phyloP scores from a whole-genome alignment of 2,888 invertebrate genomes.

The Petrophora chlorosata region DNA sequence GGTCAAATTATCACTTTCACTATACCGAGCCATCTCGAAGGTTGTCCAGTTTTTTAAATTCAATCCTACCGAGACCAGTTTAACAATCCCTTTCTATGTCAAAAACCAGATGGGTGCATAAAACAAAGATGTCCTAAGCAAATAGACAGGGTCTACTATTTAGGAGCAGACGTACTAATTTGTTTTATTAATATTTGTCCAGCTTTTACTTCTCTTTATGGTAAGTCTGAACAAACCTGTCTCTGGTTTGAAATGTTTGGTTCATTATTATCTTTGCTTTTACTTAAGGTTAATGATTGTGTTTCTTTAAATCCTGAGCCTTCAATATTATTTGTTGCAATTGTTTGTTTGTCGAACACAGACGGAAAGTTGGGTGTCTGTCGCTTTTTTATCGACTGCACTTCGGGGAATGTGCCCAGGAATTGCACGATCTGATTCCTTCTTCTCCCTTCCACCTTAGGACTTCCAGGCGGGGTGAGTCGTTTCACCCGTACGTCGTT shows the following conservation, averaged over 20 bases:
- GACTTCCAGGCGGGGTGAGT: no score
- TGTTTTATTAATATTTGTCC: slow-evolving; percentile 59
- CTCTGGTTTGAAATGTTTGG: slow-evolving; percentile 10
- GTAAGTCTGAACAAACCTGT: slow-evolving; percentile 2
- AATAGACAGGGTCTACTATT: slow-evolving; percentile 35
- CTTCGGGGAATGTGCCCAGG: no score
- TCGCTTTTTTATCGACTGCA: no score
- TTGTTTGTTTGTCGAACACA: no score
- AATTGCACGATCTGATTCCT: no score
- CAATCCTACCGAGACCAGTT: slow-evolving; percentile 33
- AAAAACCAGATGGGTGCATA: slow-evolving; percentile 39
- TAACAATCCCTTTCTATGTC: slow-evolving; percentile 29
- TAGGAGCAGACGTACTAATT: slow-evolving; percentile 54
- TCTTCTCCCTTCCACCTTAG: no score
- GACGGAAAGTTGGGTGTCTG: no score
- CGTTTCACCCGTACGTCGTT: no score
- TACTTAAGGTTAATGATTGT: not conserved
- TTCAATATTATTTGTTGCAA: no score
- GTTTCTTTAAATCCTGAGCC: not conserved
- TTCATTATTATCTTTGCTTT: not conserved
- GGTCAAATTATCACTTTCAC: slow-evolving; percentile 23
- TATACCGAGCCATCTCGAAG: slow-evolving; percentile 25
- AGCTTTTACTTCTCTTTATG: slow-evolving; percentile 50
- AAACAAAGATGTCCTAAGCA: slow-evolving; percentile 47
- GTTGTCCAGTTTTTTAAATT: slow-evolving; percentile 35